Base-by-base conservation (phyloP, 35 echinoderm and acorn worm species). In the Diadema setosum region DNA sequence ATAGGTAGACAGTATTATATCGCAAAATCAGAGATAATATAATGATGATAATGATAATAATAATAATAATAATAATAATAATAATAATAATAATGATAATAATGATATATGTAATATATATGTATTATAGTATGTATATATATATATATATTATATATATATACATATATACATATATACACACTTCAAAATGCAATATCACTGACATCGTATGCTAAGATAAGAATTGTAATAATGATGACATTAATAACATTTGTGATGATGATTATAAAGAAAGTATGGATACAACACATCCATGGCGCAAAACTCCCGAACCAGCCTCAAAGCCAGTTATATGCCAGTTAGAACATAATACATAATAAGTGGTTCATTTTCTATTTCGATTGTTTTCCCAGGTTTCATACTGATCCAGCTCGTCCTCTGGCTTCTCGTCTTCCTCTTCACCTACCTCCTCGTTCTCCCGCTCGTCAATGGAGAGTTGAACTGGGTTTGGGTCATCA, bases 321-420 rank as follows among this genome's bases (percentile, higher is more conserved):
- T n/a, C n/a, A 52, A 52, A 11, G n/a, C 9, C n/a, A 52, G 9
- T 52, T 11, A 52, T 11, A 52, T 52, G n/a, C 48, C n/a, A 52
- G n/a, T 52, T 9, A 52, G 48, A n/a, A 52, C 48, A 52, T 9
- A n/a, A n/a, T n/a, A n/a, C n/a, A 52, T n/a, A 52, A 11, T 9
- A 11, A 52, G n/a, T 11, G 9, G 48, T 52, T 11, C 48, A 25
- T 24, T 46, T 82, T 11, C 15, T 45, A 46, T 82, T 65, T 29
- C 60, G 46, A 67, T 27, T 24, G 35, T 1, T 4, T 18, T 70
- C 61, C 5, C 16, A 92, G 90, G 83, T 5, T 87, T 86, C 63
- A 58, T 92, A 15, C 44, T 92, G 7, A 45, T 92, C 58, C 90
- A 92, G 65, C 34, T 92, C 18, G 33, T 80, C 23, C 49, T 74